Evolutionary conservation across 2,888 invertebrate genomes (phyloP).

Genomic region (Philhelius pedissequus): DNA sequence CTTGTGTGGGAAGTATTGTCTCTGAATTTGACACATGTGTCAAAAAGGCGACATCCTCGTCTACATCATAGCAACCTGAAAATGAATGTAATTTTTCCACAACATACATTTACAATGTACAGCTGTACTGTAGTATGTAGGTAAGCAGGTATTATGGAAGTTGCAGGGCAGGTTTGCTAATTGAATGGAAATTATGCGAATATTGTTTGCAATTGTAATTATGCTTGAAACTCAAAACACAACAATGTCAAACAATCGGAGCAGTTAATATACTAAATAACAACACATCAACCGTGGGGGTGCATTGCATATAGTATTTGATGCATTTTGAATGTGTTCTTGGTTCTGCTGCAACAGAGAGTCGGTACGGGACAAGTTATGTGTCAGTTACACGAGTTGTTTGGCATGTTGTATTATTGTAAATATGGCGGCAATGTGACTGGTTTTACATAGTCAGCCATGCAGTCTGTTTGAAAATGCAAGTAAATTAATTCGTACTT

Average conservation of each 20-base stretch:
- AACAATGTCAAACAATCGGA: constrained; percentile 7
- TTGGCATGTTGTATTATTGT: neutral
- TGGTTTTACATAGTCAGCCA: constrained; percentile 22
- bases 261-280: neutral
- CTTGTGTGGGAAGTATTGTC: neutral
- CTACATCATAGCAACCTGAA: neutral
- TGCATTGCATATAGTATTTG: neutral
- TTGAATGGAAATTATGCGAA: constrained; percentile 18
- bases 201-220: constrained; percentile 9
- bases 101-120: neutral
- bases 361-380: neutral
- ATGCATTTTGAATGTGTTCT: neutral
- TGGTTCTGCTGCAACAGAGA: neutral
- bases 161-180: neutral
- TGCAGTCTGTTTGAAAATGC: constrained; percentile 1
- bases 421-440: constrained; percentile 27
- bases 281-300: neutral
- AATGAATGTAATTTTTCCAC: neutral
- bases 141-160: neutral
- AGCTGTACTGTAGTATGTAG: too few species aligned
- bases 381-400: constrained; percentile 4
- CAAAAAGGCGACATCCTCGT: neutral
- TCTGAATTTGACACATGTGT: neutral
- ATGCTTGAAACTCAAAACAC: neutral
- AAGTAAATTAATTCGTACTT: constrained; percentile 15